A percentile compares a stretch with the other conserved stretches of the same genome.
Evolutionary conservation across 2,888 invertebrate genomes (phyloP).

Genomic region (Agrotis segetum): DNA sequence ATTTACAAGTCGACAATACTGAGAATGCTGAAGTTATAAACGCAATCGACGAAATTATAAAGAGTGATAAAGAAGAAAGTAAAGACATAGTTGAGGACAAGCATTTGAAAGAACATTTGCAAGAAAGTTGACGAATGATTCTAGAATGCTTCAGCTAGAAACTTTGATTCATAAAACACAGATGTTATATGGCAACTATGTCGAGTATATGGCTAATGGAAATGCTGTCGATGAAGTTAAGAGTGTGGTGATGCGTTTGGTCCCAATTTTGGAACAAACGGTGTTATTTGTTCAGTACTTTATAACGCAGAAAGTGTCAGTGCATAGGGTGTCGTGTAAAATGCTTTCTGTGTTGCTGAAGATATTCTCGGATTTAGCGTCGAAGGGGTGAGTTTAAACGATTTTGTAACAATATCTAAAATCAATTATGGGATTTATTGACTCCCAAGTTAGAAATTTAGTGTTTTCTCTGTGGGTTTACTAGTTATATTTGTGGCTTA

Average conservation of each 20-base stretch:
- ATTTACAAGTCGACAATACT: conserved; percentile 74
- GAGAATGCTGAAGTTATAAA: conserved; percentile 78
- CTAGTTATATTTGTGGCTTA: background rate
- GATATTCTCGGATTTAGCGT: conserved; percentile 95
- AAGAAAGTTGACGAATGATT: conserved; percentile 92
- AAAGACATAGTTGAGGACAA: conserved; percentile 91
- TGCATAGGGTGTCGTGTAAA: conserved; percentile 95
- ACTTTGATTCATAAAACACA: conserved; percentile 82
- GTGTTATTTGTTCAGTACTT: conserved; percentile 94
- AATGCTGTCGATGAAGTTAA: conserved; percentile 72
- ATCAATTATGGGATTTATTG: background rate
- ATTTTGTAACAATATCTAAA: background rate
- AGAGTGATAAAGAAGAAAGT: conserved; percentile 81
- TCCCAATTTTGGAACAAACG: conserved; percentile 95
- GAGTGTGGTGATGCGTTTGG: conserved; percentile 84
- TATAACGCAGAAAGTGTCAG: conserved; percentile 94
- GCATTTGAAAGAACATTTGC: conserved; percentile 93
- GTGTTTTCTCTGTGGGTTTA: background rate
- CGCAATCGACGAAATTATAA: conserved; percentile 82
- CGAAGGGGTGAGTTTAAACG: conserved; percentile 91
- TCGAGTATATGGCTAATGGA: conserved; percentile 80
- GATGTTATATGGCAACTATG: conserved; percentile 81
- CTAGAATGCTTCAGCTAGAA: conserved; percentile 91
- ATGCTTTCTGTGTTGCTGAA: conserved; percentile 95
- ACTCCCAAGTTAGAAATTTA: background rate